Percentiles rank a stretch among this genome's conserved stretches.
phyloP scores from a whole-genome alignment of 2,888 invertebrate species.

The Orthonychiurus folsomi region DNA sequence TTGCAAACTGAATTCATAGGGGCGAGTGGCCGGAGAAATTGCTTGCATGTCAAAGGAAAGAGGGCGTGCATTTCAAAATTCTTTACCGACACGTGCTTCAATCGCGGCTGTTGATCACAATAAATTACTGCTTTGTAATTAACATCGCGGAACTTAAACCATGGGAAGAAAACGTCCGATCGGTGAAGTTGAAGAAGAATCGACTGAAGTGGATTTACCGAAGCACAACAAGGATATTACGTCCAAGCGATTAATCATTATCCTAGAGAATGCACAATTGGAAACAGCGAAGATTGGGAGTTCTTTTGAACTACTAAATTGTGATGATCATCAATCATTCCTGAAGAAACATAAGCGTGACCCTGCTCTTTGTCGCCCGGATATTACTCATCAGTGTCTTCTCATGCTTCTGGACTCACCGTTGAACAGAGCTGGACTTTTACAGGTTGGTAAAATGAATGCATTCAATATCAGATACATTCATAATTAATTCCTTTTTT shows the following conservation, averaged over 20 bases:
- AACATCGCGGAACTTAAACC: no score
- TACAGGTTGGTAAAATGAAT: no score
- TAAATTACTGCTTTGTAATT: no score
- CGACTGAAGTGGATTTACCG: not conserved
- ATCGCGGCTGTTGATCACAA: no score
- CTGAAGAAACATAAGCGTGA: slow-evolving; percentile 78
- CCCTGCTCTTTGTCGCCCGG: slow-evolving; percentile 82
- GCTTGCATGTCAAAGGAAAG: no score
- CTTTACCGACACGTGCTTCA: no score
- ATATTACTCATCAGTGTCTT: slow-evolving; percentile 94
- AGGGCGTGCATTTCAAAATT: no score
- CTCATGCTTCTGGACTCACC: slow-evolving; percentile 97
- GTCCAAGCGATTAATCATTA: slow-evolving; percentile 73
- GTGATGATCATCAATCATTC: slow-evolving; percentile 81
- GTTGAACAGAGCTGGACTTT: slow-evolving; percentile 82
- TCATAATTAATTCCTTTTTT: slow-evolving; percentile 4
- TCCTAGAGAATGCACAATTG: slow-evolving; percentile 86
- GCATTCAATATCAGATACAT: slow-evolving; percentile 41
- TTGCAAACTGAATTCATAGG: no score
- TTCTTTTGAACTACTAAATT: slow-evolving; percentile 81
- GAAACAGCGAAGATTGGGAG: slow-evolving; percentile 92
- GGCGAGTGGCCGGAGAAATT: no score
- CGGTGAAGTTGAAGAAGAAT: not conserved
- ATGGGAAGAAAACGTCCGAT: not conserved
- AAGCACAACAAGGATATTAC: not conserved